Conservation (phyloP, 2,113 vertebrate species). For the Pogona vitticeps region DNA sequence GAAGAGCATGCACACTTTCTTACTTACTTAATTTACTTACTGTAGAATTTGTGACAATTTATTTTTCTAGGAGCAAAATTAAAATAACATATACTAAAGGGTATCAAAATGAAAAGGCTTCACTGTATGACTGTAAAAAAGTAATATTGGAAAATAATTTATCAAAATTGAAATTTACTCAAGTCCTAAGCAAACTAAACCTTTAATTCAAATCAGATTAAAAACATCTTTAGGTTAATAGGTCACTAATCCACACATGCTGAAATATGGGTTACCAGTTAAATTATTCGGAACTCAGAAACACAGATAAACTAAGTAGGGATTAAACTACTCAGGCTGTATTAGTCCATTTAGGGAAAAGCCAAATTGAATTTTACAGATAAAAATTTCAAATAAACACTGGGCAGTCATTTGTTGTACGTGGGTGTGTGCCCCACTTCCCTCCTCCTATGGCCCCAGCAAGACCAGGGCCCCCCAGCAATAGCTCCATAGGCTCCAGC, state of each 20-base stretch:
- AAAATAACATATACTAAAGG: background rate
- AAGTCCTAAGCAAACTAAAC: slow-evolving; percentile 19
- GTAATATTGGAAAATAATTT: background rate
- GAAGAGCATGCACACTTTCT: too few relatives aligned
- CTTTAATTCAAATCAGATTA: slow-evolving; percentile 24
- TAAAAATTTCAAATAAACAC: slow-evolving; percentile 55
- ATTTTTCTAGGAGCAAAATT: background rate
- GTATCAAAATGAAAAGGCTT: background rate
- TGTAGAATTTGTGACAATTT: background rate
- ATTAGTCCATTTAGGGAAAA: slow-evolving; percentile 65
- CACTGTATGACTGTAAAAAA: slow-evolving; percentile 5
- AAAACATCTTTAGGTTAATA: slow-evolving; percentile 46
- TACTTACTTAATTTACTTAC: too few relatives aligned
- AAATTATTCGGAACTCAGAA: slow-evolving; percentile 64
- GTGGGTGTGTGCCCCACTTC: too few relatives aligned
- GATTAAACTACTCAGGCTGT: slow-evolving; percentile 69
- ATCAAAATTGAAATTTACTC: slow-evolving; percentile 10
- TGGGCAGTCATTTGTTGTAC: slow-evolving; percentile 52
- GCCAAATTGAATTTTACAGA: slow-evolving; percentile 63
- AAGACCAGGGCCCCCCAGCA: too few relatives aligned
- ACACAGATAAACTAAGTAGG: slow-evolving; percentile 56
- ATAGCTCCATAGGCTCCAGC: too few relatives aligned
- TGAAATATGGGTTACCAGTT: slow-evolving; percentile 59
- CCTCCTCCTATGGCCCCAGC: too few relatives aligned
- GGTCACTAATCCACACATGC: slow-evolving; percentile 48